Base-by-base conservation (phyloP, 2,888 invertebrate genomes). In the Salpingus planirostris region DNA sequence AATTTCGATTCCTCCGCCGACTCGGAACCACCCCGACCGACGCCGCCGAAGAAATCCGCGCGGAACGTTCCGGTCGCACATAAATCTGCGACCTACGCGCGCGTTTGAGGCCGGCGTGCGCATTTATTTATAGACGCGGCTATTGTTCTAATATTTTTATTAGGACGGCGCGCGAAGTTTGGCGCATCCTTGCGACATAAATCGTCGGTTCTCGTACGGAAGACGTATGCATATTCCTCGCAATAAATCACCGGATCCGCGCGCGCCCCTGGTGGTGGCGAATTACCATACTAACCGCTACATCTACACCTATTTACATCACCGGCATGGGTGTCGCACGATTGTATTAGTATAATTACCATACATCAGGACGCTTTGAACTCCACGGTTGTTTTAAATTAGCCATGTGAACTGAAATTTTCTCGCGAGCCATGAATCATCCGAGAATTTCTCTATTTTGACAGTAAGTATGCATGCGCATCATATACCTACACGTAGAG, bases 301-400 rank as follows among this genome's bases (percentile, higher is more conserved):
- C 52, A 52, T 52, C 52, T 53, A 53, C 56, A 56, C 51, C 50
- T 52, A 55, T 56, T 56, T 53, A 53, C 51, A 53, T 50, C 44
- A 42, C 25, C 44, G 38, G 43, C 47, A 50, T 50, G 49, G 49
- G 48, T 51, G 50, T 52, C 48, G 40, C 42, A 42, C 43, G 44
- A 49, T 47, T 50, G 38, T 46, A 50, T 48, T 45, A 44, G 45
- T 44, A 49, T 49, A 48, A 50, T 50, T 50, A 50, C 38, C 49
- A 51, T 51, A 44, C 46, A 51, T 51, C 47, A 51, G 40, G 42
- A 41, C 34, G 38, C 36, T 42, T 41, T 31, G 36, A 31, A 30
- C 33, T 40, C 40, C 42, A 18, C 5, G 33, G 36, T 14, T 40
- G 33, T 42, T 43, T 43, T 38, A 37, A 44, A 43, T 43, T 41